Conservation (phyloP, 2,113 vertebrate genomes). For the Xyliphius kryptos region DNA sequence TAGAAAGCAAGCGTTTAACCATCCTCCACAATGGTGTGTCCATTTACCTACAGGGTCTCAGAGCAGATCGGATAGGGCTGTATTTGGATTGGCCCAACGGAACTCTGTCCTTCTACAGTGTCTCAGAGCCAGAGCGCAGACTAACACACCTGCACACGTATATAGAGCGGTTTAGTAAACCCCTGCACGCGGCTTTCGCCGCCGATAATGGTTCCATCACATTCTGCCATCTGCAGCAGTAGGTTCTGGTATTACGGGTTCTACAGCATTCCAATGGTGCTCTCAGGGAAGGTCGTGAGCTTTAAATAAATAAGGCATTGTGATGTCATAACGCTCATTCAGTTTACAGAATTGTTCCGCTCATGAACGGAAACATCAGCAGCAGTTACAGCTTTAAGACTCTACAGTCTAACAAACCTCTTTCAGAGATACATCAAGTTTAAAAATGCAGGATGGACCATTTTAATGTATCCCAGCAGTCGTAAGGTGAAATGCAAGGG, state of each 20-base stretch:
- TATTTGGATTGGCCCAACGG: slow-evolving; percentile 37
- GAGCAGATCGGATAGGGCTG: slow-evolving; percentile 23
- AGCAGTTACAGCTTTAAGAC: too few species aligned
- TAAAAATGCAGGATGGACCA: too few species aligned
- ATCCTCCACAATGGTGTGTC: slow-evolving; percentile 7
- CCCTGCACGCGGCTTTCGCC: slow-evolving; percentile 20
- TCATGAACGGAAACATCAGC: too few species aligned
- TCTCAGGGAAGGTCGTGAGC: too few species aligned
- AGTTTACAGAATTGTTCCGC: too few species aligned
- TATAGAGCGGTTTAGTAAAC: slow-evolving; percentile 13
- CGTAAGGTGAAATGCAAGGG: too few species aligned
- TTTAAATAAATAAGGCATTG: too few species aligned
- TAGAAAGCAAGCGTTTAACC: not conserved
- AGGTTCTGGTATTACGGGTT: not conserved
- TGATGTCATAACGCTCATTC: too few species aligned
- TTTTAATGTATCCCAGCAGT: too few species aligned
- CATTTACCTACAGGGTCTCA: not conserved
- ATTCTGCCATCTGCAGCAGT: slow-evolving; percentile 25
- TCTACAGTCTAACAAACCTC: too few species aligned
- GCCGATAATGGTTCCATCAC: slow-evolving; percentile 5
- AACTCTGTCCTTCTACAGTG: slow-evolving; percentile 26
- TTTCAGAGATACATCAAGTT: too few species aligned
- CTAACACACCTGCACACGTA: slow-evolving; percentile 29
- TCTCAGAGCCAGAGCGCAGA: slow-evolving; percentile 16
- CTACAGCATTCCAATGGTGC: too few species aligned